Percentiles rank a stretch among this genome's conserved stretches.
Evolutionary conservation across 2,797 vertebrate genomes (phyloP).

Genomic region (Naso thynnoides): DNA sequence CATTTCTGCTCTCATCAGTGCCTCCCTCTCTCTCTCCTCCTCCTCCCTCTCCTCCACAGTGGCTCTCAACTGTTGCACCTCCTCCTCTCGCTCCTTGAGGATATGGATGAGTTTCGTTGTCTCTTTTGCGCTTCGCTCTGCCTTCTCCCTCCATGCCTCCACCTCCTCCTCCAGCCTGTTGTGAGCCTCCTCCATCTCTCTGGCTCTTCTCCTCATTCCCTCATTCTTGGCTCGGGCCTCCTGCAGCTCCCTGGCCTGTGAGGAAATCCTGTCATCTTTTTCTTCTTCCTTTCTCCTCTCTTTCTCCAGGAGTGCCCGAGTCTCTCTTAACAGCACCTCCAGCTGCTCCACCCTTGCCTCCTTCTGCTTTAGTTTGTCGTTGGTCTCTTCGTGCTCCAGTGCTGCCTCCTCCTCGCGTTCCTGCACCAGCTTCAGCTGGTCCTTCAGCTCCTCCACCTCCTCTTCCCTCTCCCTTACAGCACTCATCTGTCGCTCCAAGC

Average conservation of each 20-base stretch:
- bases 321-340: slow-evolving; percentile 47
- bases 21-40: slow-evolving; percentile 44
- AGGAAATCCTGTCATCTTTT: slow-evolving; percentile 33
- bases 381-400: slow-evolving; percentile 33
- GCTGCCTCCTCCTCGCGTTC: slow-evolving; percentile 44
- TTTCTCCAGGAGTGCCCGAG: slow-evolving; percentile 28
- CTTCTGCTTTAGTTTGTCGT: slow-evolving; percentile 46
- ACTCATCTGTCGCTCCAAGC: slow-evolving; percentile 79
- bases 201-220: slow-evolving; percentile 58
- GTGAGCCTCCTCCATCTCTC: slow-evolving; percentile 52
- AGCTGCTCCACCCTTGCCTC: slow-evolving; percentile 35
- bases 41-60: slow-evolving; percentile 65
- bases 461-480: slow-evolving; percentile 61
- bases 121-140: slow-evolving; percentile 37
- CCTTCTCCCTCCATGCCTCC: slow-evolving; percentile 57
- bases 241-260: slow-evolving; percentile 41
- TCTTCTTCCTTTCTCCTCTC: slow-evolving; percentile 42
- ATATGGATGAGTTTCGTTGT: slow-evolving; percentile 33
- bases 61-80: slow-evolving; percentile 33
- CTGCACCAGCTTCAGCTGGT: slow-evolving; percentile 53
- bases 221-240: slow-evolving; percentile 54
- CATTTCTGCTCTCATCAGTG: background rate
- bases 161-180: slow-evolving; percentile 75
- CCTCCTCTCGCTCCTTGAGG: slow-evolving; percentile 54
- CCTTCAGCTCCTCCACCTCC: slow-evolving; percentile 73